Evolutionary conservation across 2,113 vertebrate species (phyloP).

Genomic region (Xiphias gladius): DNA sequence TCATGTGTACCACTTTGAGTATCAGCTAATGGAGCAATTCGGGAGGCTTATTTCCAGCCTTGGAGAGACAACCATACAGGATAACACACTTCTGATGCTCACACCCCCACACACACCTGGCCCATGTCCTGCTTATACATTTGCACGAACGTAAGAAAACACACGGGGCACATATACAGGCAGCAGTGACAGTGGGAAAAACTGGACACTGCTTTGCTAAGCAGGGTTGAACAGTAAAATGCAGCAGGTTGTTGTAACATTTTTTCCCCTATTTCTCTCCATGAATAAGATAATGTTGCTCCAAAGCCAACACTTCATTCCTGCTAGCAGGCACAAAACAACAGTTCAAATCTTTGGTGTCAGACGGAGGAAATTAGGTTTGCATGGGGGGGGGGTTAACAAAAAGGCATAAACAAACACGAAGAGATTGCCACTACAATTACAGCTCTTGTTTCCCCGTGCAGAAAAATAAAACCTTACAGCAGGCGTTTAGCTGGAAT

Average conservation of each 20-base stretch:
- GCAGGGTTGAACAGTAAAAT: slow-evolving; percentile 37
- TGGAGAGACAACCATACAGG: neutral
- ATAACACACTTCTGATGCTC: slow-evolving; percentile 1
- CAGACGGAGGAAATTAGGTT: slow-evolving; percentile 33
- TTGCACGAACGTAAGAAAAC: neutral
- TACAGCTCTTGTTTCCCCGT: neutral
- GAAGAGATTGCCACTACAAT: neutral
- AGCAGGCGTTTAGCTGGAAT: neutral
- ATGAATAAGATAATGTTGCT: slow-evolving; percentile 37
- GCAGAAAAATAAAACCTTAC: neutral
- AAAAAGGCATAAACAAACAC: slow-evolving; percentile 30
- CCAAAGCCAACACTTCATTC: neutral
- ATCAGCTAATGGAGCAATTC: neutral
- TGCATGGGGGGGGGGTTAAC: slow-evolving; percentile 9
- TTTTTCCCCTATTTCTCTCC: slow-evolving; percentile 24
- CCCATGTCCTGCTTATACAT: neutral
- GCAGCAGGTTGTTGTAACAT: slow-evolving; percentile 52
- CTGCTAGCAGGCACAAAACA: neutral
- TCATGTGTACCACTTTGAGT: too few species aligned
- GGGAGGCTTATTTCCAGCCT: neutral
- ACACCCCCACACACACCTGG: slow-evolving; percentile 27
- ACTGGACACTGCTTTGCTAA: slow-evolving; percentile 40
- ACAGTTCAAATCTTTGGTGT: slow-evolving; percentile 15
- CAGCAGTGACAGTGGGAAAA: slow-evolving; percentile 53
- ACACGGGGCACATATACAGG: neutral